A percentile compares a stretch with the other conserved stretches of the same genome.
Evolutionary conservation across 2,888 invertebrate species (phyloP).

Genomic region (Marronus borbonicus): DNA sequence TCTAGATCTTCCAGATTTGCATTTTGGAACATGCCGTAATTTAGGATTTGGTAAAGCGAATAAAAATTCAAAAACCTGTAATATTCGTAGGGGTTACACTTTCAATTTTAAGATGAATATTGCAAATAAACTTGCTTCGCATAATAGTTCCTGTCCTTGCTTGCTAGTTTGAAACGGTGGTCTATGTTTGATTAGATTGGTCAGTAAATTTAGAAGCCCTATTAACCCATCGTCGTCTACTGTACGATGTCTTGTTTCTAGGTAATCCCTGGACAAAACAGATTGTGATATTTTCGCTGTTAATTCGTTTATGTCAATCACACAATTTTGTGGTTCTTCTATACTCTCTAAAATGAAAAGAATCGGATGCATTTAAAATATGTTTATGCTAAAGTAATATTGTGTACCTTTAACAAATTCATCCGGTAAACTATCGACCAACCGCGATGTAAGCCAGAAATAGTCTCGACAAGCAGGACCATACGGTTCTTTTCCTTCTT

Average conservation of each 20-base stretch:
- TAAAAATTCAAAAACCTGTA: conserved; percentile 86
- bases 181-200: conserved; percentile 91
- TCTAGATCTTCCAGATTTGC: conserved; percentile 91
- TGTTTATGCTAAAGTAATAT: background rate
- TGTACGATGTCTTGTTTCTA: conserved; percentile 86
- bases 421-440: conserved; percentile 89
- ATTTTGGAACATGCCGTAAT: conserved; percentile 90
- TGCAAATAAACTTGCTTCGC: conserved; percentile 70
- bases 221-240: conserved; percentile 93
- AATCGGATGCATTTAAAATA: background rate
- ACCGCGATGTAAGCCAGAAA: conserved; percentile 91
- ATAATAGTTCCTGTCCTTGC: conserved; percentile 80
- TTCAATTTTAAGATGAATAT: background rate
- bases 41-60: conserved; percentile 92
- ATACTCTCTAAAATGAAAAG: conserved; percentile 61
- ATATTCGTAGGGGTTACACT: background rate
- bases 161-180: conserved; percentile 88
- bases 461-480: conserved; percentile 96
- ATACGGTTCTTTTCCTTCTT: conserved; percentile 94
- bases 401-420: conserved; percentile 80
- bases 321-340: conserved; percentile 73
- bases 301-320: conserved; percentile 80
- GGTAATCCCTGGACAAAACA: conserved; percentile 83
- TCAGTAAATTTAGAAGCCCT: conserved; percentile 88
- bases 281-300: conserved; percentile 80